A percentile compares a stretch with the other conserved stretches of the same genome.
These are phyloP conservation scores for Phocides pigmalion DNA, from an alignment of 1,140 invertebrate species.

Conservation along the genomic window DNA sequence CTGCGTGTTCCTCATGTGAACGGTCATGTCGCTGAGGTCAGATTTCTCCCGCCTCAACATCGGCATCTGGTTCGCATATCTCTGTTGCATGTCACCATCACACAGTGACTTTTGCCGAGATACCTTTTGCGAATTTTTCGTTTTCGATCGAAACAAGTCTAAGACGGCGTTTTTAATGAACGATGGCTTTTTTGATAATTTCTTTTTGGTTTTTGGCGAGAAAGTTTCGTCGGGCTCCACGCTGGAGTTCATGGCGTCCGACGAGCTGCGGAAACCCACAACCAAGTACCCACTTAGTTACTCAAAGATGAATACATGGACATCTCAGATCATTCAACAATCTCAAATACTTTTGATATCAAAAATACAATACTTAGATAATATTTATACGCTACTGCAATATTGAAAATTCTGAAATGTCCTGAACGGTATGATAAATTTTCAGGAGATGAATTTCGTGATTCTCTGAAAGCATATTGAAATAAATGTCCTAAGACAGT, in stretches of 20 bases:
- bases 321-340: conserved; percentile 65
- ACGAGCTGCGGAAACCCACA: conserved; percentile 82
- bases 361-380: not conserved
- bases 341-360: conserved; percentile 36
- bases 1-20: conserved; percentile 70
- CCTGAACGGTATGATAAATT: conserved; percentile 54
- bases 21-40: conserved; percentile 68
- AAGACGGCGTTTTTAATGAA: conserved; percentile 83
- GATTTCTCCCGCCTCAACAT: conserved; percentile 79
- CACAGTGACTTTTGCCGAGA: conserved; percentile 80
- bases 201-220: conserved; percentile 83
- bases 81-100: conserved; percentile 77
- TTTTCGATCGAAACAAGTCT: conserved; percentile 82
- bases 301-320: conserved; percentile 66
- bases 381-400: conserved; percentile 6
- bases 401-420: conserved; percentile 68
- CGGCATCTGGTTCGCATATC: conserved; percentile 60
- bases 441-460: conserved; percentile 66
- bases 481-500: conserved; percentile 58
- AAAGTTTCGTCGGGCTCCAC: conserved; percentile 78
- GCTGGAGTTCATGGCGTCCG: conserved; percentile 79
- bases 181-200: conserved; percentile 83
- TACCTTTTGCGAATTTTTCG: conserved; percentile 79
- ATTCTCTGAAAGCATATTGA: conserved; percentile 78
- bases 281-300: conserved; percentile 82